Conservation (phyloP, 1,140 invertebrate genomes). For the Helicoverpa zea region DNA sequence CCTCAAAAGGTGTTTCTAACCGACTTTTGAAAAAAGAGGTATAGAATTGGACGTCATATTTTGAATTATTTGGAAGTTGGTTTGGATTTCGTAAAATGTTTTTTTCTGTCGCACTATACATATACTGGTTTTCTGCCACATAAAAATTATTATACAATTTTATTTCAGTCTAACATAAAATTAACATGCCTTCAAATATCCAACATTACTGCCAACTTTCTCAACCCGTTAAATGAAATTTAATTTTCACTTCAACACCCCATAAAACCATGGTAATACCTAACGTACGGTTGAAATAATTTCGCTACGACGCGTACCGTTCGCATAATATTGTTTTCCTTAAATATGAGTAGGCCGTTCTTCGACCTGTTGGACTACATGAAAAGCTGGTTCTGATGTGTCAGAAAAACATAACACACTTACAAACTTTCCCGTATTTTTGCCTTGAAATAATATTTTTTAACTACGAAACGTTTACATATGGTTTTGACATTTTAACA, state of each 20-base stretch:
- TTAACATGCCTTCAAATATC: background rate
- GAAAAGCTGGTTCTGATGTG: conserved; percentile 21
- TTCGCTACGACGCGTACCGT: conserved; percentile 15
- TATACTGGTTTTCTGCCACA: too few relatives aligned
- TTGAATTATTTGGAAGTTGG: too few relatives aligned
- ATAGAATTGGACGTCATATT: too few relatives aligned
- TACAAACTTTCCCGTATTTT: conserved; percentile 7
- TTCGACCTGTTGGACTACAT: conserved; percentile 19
- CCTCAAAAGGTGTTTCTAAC: too few relatives aligned
- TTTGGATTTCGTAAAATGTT: too few relatives aligned
- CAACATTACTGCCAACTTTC: background rate
- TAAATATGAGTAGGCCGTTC: conserved; percentile 26
- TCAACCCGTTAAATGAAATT: background rate
- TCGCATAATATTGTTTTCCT: conserved; percentile 36
- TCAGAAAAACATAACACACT: too few relatives aligned
- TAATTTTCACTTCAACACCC: background rate
- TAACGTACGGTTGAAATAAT: conserved; percentile 38
- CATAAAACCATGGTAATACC: conserved; percentile 17
- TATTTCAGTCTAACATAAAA: too few relatives aligned
- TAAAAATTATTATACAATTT: too few relatives aligned
- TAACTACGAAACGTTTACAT: background rate
- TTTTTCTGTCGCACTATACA: too few relatives aligned
- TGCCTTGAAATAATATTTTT: background rate
- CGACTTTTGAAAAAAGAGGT: too few relatives aligned
- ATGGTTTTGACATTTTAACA: too few relatives aligned